Evolutionary conservation across 2,113 vertebrate genomes (phyloP).

Genomic region (Corythaeola cristata): DNA sequence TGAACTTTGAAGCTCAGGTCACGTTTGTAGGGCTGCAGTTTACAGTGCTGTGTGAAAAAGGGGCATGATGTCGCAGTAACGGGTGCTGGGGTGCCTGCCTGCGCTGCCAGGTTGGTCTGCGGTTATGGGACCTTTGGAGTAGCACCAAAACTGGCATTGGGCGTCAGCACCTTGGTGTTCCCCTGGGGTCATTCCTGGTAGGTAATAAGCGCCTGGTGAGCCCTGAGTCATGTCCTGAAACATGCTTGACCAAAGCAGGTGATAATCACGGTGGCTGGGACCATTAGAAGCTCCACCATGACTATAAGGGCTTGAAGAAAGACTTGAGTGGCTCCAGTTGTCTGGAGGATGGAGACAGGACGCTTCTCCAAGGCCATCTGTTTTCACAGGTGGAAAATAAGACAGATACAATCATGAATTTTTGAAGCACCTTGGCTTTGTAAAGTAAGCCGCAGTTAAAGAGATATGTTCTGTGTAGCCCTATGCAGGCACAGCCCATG

Average conservation of each 20-base stretch:
- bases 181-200: neutral
- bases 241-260: neutral
- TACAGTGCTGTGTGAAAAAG: neutral
- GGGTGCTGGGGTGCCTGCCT: fast-evolving
- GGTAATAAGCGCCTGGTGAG: neutral
- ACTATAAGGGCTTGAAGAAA: neutral
- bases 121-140: neutral
- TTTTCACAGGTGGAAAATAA: neutral
- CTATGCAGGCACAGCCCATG: neutral
- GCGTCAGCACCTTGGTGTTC: neutral
- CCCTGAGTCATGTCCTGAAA: neutral
- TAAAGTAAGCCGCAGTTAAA: conserved; percentile 19
- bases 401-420: conserved; percentile 41
- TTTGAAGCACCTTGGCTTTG: conserved; percentile 32
- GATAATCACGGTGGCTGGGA: neutral
- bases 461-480: neutral
- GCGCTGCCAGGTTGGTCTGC: fast-evolving
- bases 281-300: neutral
- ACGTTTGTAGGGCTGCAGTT: neutral
- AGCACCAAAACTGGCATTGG: neutral
- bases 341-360: neutral
- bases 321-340: neutral
- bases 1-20: neutral
- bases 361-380: neutral
- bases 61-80: fast-evolving